phyloP scores from a whole-genome alignment of 1,140 invertebrate genomes.

The Anastrepha ludens region DNA sequence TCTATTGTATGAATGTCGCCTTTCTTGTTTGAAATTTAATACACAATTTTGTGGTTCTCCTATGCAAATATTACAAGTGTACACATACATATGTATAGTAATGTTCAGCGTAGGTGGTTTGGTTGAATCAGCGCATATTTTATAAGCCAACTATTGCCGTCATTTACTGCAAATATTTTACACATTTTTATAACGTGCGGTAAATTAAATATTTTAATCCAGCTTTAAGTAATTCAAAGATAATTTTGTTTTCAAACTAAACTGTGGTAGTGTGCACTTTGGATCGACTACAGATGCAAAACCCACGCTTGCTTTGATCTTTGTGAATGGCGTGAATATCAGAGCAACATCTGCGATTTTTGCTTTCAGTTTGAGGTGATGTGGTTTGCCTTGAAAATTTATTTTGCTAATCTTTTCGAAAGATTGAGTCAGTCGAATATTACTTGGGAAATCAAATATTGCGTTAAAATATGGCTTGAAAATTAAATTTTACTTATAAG shows the following conservation, averaged over 20 bases:
- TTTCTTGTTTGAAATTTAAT: neutral
- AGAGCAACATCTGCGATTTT: neutral
- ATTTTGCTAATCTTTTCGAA: neutral
- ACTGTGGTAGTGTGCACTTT: neutral
- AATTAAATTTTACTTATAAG: too few relatives aligned
- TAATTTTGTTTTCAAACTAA: neutral
- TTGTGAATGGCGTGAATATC: neutral
- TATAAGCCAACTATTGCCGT: neutral
- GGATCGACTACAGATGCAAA: neutral
- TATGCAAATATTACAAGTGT: neutral
- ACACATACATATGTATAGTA: neutral
- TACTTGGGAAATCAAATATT: too few relatives aligned
- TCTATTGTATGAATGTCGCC: neutral
- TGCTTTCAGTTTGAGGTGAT: neutral
- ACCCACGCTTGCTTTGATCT: neutral
- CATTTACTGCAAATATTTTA: neutral
- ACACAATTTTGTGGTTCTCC: neutral
- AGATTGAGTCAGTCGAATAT: too few relatives aligned
- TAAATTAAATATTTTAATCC: conserved; percentile 4
- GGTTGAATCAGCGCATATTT: neutral
- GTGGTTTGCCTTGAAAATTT: neutral
- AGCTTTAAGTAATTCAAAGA: neutral
- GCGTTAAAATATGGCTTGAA: too few relatives aligned
- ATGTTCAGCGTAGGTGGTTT: neutral
- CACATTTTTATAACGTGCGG: neutral